Evolutionary conservation across 2,888 invertebrate genomes (phyloP), one percentile per base, ranked within the genome.

Genomic region (Eueremaeus valkanovi): DNA sequence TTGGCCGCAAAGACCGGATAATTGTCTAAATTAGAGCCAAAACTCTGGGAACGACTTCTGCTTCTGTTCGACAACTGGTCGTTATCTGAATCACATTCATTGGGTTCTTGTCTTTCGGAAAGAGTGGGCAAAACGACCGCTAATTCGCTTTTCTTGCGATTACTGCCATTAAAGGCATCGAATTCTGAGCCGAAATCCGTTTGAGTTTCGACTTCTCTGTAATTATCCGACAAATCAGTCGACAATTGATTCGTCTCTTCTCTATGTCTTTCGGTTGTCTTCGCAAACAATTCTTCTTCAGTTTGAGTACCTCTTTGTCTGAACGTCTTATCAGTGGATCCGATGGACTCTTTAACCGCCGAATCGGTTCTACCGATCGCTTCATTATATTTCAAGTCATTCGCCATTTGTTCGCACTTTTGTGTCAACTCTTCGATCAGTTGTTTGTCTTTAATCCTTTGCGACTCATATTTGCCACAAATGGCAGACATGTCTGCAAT

Each of bases 381-480:
- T 31, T 31, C 8, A 42, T 42, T 45, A 3, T 9, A 24, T 24
- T 72, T 16, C 29, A 42, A 72, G 8, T 72, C 72, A 24, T 8
- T 42, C 3, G 45, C 16, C 27, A 73, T n/a, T 21, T 40, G 58
- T 73, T 73, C 73, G 24, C 31, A 73, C 21, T 73, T 63, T 51
- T 9, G 29, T 3, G 49, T 40, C 40, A 77, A 51, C 24, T 72
- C 29, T 21, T 63, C 49, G n/a, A 77, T 77, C 8, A 40, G 2
- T 21, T 27, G 13, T 29, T 75, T 45, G 27, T 77, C 75, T 13
- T 51, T 45, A 8, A 63, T 21, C 16, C 72, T 63, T 42, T 75
- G 63, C 13, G 40, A 9, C 42, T 77, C 77, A 63, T 76, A 75
- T 68, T 75, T 51, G 27, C 77, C 77, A 73, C 77, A 77, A 40